Evolutionary conservation across 2,113 vertebrate genomes (phyloP).

Genomic region (Myocastor coypus): DNA sequence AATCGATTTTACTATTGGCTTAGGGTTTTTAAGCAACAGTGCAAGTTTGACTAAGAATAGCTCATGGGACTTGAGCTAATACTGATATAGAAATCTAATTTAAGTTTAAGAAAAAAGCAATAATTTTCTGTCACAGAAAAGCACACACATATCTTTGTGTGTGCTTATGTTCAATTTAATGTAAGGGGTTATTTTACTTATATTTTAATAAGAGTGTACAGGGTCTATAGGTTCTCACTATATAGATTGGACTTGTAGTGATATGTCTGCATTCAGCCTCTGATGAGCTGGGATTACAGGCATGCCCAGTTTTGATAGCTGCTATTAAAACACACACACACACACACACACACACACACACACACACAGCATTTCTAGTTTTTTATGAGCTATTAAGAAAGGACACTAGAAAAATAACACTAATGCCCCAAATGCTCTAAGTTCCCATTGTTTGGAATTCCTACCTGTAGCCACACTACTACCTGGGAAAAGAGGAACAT

Average conservation of each 20-base stretch:
- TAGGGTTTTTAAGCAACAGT: constrained; percentile 33
- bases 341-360: constrained; percentile 19
- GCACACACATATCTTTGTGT: no score
- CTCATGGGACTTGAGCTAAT: background rate
- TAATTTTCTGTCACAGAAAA: constrained; percentile 13
- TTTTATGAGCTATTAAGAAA: constrained; percentile 22
- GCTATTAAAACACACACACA: background rate
- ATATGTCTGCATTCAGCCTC: no score
- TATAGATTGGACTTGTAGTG: no score
- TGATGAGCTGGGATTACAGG: no score
- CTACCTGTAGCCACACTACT: background rate
- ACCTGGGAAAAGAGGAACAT: background rate
- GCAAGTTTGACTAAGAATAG: constrained; percentile 1
- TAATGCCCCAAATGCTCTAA: constrained; percentile 1
- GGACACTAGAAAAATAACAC: constrained; percentile 1
- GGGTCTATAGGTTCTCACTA: no score
- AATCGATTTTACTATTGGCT: constrained; percentile 35
- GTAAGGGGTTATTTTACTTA: background rate
- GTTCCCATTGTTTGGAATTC: constrained; percentile 30
- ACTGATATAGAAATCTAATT: constrained; percentile 29
- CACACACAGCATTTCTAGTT: constrained; percentile 16
- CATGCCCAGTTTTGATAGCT: no score
- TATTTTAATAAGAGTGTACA: no score
- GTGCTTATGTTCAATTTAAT: constrained; percentile 29
- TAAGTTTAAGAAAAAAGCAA: constrained; percentile 54